Evolutionary conservation across 1,140 invertebrate genomes (phyloP).

Genomic region (Panulirus ornatus): DNA sequence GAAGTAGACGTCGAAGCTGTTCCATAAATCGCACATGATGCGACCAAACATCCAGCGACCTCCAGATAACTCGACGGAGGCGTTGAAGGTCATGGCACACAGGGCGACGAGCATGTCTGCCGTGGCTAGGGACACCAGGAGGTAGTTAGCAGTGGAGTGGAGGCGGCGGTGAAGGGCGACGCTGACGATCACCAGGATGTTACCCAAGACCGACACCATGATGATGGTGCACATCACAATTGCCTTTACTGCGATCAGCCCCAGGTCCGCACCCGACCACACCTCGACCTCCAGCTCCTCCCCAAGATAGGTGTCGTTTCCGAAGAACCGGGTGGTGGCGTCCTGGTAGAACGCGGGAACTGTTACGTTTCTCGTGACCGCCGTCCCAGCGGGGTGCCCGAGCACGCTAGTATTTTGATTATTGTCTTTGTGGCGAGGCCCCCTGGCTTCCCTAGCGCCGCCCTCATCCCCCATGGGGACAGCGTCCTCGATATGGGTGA

Average conservation of each 20-base stretch:
- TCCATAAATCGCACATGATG: slow-evolving; percentile 95
- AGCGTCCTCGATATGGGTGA: too few relatives aligned
- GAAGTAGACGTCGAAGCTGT: slow-evolving; percentile 83
- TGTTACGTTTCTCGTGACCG: neutral
- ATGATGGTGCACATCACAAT: slow-evolving; percentile 88
- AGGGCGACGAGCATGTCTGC: slow-evolving; percentile 95
- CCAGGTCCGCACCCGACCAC: slow-evolving; percentile 44
- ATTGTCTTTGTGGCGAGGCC: neutral
- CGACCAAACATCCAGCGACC: slow-evolving; percentile 90
- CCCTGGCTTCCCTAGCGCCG: neutral
- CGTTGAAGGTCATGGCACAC: slow-evolving; percentile 96
- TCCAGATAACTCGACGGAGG: slow-evolving; percentile 87
- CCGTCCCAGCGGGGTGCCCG: neutral
- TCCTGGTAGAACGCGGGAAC: neutral
- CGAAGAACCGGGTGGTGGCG: neutral
- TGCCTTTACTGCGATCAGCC: slow-evolving; percentile 48
- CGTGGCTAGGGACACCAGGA: slow-evolving; percentile 94
- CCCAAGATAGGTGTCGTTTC: neutral
- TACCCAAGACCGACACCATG: slow-evolving; percentile 90
- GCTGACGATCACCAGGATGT: slow-evolving; percentile 90
- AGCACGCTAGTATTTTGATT: neutral
- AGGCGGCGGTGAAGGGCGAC: slow-evolving; percentile 86
- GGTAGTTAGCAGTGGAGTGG: slow-evolving; percentile 94
- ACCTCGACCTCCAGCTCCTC: slow-evolving; percentile 2
- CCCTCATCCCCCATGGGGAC: neutral